phyloP scores from a whole-genome alignment of 2,797 vertebrate species.

The Enteromius paludinosus region DNA sequence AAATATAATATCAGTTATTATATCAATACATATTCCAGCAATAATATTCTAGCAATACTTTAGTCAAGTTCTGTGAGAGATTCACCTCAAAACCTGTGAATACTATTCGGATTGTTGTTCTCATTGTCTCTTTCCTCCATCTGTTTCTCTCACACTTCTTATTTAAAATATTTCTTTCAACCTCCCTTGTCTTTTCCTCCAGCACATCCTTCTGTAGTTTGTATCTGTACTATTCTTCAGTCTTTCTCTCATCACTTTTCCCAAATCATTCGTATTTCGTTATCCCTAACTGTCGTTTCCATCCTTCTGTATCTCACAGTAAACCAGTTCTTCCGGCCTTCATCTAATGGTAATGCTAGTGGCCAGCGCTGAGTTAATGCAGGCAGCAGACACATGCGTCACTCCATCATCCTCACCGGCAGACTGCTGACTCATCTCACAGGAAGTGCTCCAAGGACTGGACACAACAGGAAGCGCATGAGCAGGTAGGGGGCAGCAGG shows the following conservation, averaged over 20 bases:
- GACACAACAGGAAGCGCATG: constrained; percentile 74
- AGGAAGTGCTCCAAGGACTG: constrained; percentile 81
- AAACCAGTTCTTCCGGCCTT: constrained; percentile 11
- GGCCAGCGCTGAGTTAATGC: constrained; percentile 81
- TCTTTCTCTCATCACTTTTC: not conserved
- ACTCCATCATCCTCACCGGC: constrained; percentile 80
- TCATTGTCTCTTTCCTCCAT: not conserved
- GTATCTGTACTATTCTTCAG: not conserved
- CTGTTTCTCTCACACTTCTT: not conserved
- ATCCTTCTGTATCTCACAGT: constrained; percentile 13
- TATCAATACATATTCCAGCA: too few species aligned
- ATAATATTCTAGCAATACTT: too few species aligned
- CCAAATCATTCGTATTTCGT: constrained; percentile 27
- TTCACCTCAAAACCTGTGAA: not conserved
- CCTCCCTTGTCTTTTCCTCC: not conserved
- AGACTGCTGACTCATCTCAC: constrained; percentile 85
- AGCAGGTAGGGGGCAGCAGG: constrained; percentile 66
- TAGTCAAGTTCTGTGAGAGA: not conserved
- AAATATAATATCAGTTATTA: too few species aligned
- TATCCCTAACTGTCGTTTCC: constrained; percentile 4
- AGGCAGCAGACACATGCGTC: constrained; percentile 80
- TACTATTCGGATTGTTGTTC: not conserved
- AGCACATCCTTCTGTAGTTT: not conserved
- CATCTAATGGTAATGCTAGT: constrained; percentile 88
- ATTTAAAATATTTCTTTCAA: not conserved